phyloP scores from a whole-genome alignment of 2,888 invertebrate genomes.

The Spialia ferax region DNA sequence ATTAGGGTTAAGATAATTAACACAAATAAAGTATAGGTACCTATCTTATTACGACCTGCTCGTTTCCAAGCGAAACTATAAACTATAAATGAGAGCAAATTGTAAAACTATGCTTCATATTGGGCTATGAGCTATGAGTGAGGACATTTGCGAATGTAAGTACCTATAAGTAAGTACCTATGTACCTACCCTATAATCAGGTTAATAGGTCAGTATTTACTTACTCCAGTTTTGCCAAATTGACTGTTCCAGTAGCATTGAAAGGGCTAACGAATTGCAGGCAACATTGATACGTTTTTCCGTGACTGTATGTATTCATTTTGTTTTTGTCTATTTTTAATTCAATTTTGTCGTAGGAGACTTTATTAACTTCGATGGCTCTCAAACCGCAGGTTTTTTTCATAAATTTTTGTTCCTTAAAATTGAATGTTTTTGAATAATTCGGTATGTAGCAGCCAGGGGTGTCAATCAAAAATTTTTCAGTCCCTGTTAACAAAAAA shows the following conservation, averaged over 20 bases:
- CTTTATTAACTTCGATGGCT: conserved; percentile 56
- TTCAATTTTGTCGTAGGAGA: conserved; percentile 48
- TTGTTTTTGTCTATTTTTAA: conserved; percentile 54
- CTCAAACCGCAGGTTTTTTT: conserved; percentile 55
- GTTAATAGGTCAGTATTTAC: conserved; percentile 24
- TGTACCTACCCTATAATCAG: not conserved
- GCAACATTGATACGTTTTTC: conserved; percentile 54
- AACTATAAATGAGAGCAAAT: too few species aligned
- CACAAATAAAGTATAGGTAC: too few species aligned
- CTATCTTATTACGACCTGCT: too few species aligned
- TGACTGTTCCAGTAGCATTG: conserved; percentile 49
- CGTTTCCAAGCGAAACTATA: too few species aligned
- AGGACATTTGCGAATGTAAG: too few species aligned
- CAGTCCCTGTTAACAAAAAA: conserved; percentile 45
- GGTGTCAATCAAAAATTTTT: conserved; percentile 61
- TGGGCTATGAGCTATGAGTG: too few species aligned
- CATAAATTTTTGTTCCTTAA: conserved; percentile 46
- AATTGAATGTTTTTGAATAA: conserved; percentile 55
- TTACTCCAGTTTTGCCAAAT: conserved; percentile 56
- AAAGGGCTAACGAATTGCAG: conserved; percentile 56
- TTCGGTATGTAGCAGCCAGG: conserved; percentile 67
- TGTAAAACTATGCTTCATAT: too few species aligned
- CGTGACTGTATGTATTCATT: conserved; percentile 51
- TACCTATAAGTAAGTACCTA: too few species aligned
- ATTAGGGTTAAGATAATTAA: too few species aligned